Percentiles rank a stretch among this genome's conserved stretches.
phyloP scores from a whole-genome alignment of 2,888 invertebrate genomes.

The Carpatolechia fugitivella region DNA sequence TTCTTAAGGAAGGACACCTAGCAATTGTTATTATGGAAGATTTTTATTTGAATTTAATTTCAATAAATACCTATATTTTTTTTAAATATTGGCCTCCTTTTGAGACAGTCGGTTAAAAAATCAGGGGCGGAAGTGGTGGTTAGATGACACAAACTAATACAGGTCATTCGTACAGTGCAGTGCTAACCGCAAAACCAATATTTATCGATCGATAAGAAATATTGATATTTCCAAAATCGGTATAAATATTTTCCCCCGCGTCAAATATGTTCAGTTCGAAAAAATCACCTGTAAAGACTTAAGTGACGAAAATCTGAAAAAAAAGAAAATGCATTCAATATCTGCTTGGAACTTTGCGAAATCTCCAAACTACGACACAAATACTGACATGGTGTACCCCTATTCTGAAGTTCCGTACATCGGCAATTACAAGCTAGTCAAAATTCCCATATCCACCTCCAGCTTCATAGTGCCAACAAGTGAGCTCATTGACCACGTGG shows the following conservation, averaged over 20 bases:
- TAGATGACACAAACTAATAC: neutral
- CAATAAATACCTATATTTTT: too few species aligned
- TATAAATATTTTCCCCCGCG: neutral
- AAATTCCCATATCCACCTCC: slow-evolving; percentile 30
- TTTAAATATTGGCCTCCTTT: too few species aligned
- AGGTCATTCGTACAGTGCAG: neutral
- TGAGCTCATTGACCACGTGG: slow-evolving; percentile 37
- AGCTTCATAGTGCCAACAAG: neutral
- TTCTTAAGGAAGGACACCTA: neutral
- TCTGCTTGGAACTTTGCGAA: slow-evolving; percentile 21
- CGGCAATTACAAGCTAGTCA: slow-evolving; percentile 40
- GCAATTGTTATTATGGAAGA: too few species aligned
- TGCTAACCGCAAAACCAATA: neutral
- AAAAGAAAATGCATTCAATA: slow-evolving; percentile 10
- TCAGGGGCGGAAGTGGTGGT: neutral
- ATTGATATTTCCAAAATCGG: neutral
- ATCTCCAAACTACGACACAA: slow-evolving; percentile 38
- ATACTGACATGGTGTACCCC: slow-evolving; percentile 37
- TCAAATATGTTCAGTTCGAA: too few species aligned
- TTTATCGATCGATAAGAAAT: neutral
- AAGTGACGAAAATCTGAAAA: neutral
- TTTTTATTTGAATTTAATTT: too few species aligned
- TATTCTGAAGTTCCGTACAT: slow-evolving; percentile 49
- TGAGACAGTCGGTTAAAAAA: too few species aligned
- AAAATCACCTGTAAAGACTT: neutral